Conservation (phyloP, 2,113 vertebrate species). For the Galbula dea region DNA sequence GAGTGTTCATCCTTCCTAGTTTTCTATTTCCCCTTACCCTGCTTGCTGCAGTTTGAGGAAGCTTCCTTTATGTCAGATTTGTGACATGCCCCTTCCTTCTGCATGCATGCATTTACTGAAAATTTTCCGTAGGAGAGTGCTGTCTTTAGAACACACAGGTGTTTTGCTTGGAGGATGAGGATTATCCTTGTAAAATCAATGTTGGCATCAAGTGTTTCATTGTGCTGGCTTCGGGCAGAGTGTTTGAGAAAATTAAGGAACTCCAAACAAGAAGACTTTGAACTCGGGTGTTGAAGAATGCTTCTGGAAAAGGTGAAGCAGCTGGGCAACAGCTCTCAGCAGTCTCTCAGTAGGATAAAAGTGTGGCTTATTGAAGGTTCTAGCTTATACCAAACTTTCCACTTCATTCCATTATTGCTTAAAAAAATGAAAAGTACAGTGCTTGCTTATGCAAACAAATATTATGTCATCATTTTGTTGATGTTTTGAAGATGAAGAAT, state of each 20-base stretch:
- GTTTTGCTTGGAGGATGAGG: constrained; percentile 11
- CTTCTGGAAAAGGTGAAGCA: neutral
- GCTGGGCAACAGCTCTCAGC: neutral
- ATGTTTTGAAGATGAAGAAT: neutral
- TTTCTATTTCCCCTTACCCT: neutral
- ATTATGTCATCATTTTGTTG: neutral
- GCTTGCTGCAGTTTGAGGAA: neutral
- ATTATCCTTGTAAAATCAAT: constrained; percentile 7
- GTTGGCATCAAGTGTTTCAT: neutral
- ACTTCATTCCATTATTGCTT: neutral
- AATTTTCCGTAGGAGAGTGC: neutral
- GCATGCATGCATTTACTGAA: neutral
- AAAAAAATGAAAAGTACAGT: neutral
- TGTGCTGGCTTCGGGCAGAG: neutral
- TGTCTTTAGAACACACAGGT: neutral
- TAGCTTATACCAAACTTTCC: neutral
- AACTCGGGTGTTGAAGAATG: neutral
- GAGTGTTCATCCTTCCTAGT: neutral
- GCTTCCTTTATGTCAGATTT: neutral
- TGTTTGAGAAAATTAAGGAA: neutral
- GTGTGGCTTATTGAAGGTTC: neutral
- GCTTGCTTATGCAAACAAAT: neutral
- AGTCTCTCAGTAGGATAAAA: neutral
- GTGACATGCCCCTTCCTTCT: neutral
- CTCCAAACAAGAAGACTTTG: neutral